These are phyloP conservation scores for Microtus ochrogaster DNA, from an alignment of 2,113 vertebrate genomes.

Conservation along the genomic window DNA sequence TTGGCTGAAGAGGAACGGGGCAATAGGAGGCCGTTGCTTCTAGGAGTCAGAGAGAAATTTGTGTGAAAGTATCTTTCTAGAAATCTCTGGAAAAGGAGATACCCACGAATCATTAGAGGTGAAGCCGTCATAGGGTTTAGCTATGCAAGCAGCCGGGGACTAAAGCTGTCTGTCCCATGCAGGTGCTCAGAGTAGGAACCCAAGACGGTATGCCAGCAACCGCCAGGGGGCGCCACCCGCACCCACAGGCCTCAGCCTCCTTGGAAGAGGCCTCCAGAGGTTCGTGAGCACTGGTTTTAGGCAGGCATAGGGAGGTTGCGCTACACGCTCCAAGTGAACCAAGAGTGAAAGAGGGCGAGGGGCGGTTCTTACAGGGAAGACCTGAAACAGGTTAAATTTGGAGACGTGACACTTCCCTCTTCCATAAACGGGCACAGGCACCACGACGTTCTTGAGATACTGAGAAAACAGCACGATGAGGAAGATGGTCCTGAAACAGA, in stretches of 20 bases:
- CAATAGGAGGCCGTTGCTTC: not conserved
- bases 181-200: not conserved
- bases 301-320: not conserved
- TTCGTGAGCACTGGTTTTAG: not conserved
- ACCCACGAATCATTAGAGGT: too few relatives aligned
- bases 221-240: too few relatives aligned
- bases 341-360: not conserved
- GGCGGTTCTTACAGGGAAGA: constrained; percentile 91
- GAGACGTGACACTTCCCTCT: constrained; percentile 87
- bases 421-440: constrained; percentile 90
- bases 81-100: not conserved
- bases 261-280: too few relatives aligned
- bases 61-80: not conserved
- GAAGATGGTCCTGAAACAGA: constrained; percentile 90
- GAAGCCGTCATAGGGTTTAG: too few relatives aligned
- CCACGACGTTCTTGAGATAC: constrained; percentile 92
- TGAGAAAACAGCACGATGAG: constrained; percentile 97
- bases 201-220: accelerated
- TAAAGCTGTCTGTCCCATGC: not conserved
- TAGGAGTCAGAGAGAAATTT: not conserved
- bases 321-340: not conserved
- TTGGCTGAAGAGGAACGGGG: not conserved
- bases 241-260: accelerated
- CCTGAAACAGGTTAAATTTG: constrained; percentile 93
- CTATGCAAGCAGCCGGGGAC: not conserved